Conservation (phyloP, 2,797 vertebrate genomes). For the Hoplostethus mediterraneus region DNA sequence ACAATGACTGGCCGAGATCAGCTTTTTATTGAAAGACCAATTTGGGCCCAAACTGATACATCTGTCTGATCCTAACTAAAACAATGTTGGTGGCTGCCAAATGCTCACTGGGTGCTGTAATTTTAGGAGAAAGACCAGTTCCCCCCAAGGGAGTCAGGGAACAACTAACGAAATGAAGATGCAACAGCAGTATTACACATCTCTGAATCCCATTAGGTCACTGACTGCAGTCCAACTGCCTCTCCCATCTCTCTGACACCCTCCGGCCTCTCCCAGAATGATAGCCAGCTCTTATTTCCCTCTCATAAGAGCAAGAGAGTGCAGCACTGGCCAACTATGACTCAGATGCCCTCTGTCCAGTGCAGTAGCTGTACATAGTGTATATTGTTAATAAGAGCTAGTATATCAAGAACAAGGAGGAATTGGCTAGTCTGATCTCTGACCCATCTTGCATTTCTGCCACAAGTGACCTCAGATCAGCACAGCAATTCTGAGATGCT, state of each 20-base stretch:
- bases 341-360: constrained; percentile 62
- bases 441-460: neutral
- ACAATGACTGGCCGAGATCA: neutral
- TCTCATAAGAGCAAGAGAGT: constrained; percentile 58
- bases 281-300: constrained; percentile 68
- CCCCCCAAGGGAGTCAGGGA: constrained; percentile 10
- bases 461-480: constrained; percentile 29
- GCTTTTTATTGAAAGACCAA: neutral
- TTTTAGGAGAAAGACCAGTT: neutral
- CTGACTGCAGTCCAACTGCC: constrained; percentile 61
- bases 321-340: constrained; percentile 62
- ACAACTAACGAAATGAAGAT: constrained; percentile 33
- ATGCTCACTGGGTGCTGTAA: neutral
- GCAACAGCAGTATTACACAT: constrained; percentile 40
- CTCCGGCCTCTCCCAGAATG: constrained; percentile 66
- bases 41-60: neutral
- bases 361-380: constrained; percentile 29
- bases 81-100: neutral
- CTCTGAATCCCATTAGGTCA: constrained; percentile 59
- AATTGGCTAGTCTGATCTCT: neutral
- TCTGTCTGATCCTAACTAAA: too few relatives aligned
- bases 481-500: constrained; percentile 25
- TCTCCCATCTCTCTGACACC: constrained; percentile 65
- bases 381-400: constrained; percentile 42
- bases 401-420: neutral